A percentile compares a stretch with the other conserved stretches of the same genome.
These are phyloP conservation scores for Megaptera novaeangliae DNA, from an alignment of 2,113 vertebrate species.

Conservation along the genomic window DNA sequence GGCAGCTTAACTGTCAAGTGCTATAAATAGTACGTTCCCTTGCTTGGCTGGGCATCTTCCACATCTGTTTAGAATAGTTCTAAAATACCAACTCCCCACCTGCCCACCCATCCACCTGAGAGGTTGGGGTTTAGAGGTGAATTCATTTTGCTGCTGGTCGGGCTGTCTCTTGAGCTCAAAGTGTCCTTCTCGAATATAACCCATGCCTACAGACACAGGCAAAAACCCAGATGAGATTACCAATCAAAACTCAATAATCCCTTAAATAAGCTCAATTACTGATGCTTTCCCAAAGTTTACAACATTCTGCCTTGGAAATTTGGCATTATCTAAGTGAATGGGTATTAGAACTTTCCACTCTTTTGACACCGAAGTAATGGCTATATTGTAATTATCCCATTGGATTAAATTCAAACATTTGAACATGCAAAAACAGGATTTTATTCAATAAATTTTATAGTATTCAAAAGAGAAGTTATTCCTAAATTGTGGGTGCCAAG, in stretches of 20 bases:
- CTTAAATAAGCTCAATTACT: not conserved
- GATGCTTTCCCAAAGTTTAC: not conserved
- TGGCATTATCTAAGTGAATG: not conserved
- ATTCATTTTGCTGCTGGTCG: not conserved
- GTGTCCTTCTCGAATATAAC: not conserved
- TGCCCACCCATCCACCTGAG: not conserved
- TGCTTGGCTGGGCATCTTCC: not conserved
- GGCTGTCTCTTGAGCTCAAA: not conserved
- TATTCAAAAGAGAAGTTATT: not conserved
- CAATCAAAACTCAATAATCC: constrained; percentile 23
- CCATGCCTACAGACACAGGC: not conserved
- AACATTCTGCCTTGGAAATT: not conserved
- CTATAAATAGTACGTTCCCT: not conserved
- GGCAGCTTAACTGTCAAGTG: not conserved
- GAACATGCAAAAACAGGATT: not conserved
- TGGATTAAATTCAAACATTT: not conserved
- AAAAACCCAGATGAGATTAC: not conserved
- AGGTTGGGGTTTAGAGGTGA: not conserved
- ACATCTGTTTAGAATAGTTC: not conserved
- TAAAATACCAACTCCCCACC: not conserved
- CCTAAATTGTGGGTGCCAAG: not conserved
- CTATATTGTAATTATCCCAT: constrained; percentile 16
- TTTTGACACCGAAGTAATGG: not conserved
- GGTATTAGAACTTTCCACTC: not conserved
- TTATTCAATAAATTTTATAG: not conserved